Percentiles rank a stretch among this genome's conserved stretches.
These are phyloP conservation scores for Drosophila nigromelanica DNA, from an alignment of 1,140 invertebrate species.

Conservation along the genomic window DNA sequence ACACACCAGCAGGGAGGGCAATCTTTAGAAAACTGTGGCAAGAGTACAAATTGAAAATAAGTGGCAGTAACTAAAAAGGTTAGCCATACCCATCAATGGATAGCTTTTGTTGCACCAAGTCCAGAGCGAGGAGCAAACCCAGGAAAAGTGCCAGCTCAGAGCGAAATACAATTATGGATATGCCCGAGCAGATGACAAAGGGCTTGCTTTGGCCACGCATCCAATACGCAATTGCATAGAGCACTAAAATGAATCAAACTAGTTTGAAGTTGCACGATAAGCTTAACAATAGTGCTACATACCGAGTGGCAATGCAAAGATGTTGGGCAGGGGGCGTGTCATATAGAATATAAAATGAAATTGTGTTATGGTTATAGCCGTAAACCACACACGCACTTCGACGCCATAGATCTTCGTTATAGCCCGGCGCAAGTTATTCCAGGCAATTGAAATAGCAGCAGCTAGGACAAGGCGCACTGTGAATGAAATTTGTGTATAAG, in stretches of 20 bases:
- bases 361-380: constrained; percentile 94
- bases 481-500: constrained; percentile 74
- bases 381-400: constrained; percentile 92
- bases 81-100: constrained; percentile 85
- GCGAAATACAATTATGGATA: constrained; percentile 95
- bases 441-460: constrained; percentile 89
- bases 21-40: constrained; percentile 89
- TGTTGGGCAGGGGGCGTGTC: constrained; percentile 97
- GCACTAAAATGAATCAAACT: constrained; percentile 87
- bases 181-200: constrained; percentile 94
- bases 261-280: background rate
- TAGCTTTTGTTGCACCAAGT: constrained; percentile 87
- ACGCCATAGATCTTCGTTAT: constrained; percentile 91
- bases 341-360: constrained; percentile 99
- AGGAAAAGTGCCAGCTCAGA: constrained; percentile 94
- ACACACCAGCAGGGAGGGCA: constrained; percentile 88
- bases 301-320: constrained; percentile 96
- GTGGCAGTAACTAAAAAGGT: background rate
- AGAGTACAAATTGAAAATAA: constrained; percentile 7
- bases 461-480: constrained; percentile 93
- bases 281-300: constrained; percentile 71
- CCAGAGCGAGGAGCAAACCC: constrained; percentile 93
- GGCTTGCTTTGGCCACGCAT: constrained; percentile 89
- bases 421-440: constrained; percentile 89
- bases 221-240: constrained; percentile 94